Base-by-base conservation (phyloP, 2,888 invertebrate species). In the Drosophila barbarae region DNA sequence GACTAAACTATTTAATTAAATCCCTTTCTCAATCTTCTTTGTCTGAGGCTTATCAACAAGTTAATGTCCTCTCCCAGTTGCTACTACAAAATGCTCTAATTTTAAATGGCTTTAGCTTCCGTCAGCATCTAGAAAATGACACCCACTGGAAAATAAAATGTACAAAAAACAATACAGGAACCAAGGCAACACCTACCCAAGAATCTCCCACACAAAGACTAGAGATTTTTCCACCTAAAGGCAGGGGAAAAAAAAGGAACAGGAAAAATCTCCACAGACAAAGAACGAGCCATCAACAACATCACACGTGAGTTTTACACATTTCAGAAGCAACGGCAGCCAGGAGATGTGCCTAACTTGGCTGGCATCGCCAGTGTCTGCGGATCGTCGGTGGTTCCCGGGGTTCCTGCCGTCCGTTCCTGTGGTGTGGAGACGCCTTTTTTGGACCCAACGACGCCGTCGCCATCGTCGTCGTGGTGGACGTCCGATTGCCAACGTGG, bases 241-340 rank as follows among this genome's bases (percentile, higher is more conserved):
- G 18, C 30, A 5, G 42, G 42, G 18, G 18, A 18, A 18, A 41
- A n/a, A 26, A 51, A 53, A 23, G 13, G 34, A 26, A 23, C 8
- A 34, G 23, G 50, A 36, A 50, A 57, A 68, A 56, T 56, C 51
- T 23, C 50, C 50, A 34, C 34, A 50, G 68, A 67, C 59, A 47
- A 34, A 50, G 73, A 69, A 50, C 56, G 55, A 75, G 63, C 65
- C 84, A 80, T 74, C 80, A 72, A 76, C 81, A 81, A 76, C 78
- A 78, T 76, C 84, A 79, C 81, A 81, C 84, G 82, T 79, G 81
- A 81, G 74, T 73, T 76, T 78, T 74, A 84, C 78, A 78, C 78
- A 84, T 77, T 84, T 80, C 74, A 82, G 81, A 78, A 81, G 84
- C 81, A 76, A 74, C 61, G 53, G 63, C 69, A 64, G 68, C 63